Conservation (phyloP, 2,113 vertebrate genomes). For the Mesembrinibis cayennensis region DNA sequence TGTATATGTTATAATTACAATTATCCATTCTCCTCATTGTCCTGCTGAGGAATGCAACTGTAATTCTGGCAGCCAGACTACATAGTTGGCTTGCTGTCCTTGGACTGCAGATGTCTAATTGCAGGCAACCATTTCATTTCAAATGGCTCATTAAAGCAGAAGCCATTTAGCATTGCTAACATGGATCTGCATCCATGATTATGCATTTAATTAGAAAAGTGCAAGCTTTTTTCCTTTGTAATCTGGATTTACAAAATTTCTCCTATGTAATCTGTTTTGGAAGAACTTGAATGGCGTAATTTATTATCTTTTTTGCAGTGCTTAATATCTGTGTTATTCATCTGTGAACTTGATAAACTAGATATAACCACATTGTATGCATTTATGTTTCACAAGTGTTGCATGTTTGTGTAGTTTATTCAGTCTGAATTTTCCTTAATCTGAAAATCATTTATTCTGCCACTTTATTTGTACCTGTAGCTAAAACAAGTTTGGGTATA, state of each 20-base stretch:
- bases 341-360: background rate
- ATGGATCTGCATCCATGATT: conserved; percentile 75
- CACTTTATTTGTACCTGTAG: background rate
- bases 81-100: conserved; percentile 74
- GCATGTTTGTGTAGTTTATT: background rate
- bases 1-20: conserved; percentile 81
- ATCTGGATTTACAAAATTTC: conserved; percentile 4
- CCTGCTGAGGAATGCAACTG: conserved; percentile 79
- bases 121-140: conserved; percentile 82
- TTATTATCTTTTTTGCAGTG: background rate
- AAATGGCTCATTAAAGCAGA: conserved; percentile 80
- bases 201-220: conserved; percentile 77
- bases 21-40: conserved; percentile 79
- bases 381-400: background rate
- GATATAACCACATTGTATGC: background rate
- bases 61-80: conserved; percentile 75
- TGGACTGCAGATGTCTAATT: conserved; percentile 84
- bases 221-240: conserved; percentile 36
- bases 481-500: background rate
- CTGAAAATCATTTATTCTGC: background rate
- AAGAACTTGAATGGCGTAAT: background rate
- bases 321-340: background rate
- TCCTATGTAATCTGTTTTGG: background rate
- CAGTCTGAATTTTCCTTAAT: background rate
- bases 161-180: conserved; percentile 75